phyloP scores from a whole-genome alignment of 2,888 invertebrate species.

The Epinotia brunnichana region DNA sequence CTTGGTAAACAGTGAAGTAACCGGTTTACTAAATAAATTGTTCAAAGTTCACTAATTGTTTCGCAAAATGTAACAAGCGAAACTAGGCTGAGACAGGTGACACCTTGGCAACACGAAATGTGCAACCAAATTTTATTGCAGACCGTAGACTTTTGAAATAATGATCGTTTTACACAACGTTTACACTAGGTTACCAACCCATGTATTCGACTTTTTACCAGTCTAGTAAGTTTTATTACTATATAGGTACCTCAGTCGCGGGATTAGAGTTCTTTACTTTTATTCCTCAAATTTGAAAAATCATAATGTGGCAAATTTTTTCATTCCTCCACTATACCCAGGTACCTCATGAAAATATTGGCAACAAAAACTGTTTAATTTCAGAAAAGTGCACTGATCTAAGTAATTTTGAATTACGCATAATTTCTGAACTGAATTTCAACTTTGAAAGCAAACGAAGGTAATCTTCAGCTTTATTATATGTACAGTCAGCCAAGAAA shows the following conservation, averaged over 20 bases:
- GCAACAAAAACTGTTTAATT: too few relatives aligned
- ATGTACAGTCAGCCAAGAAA: too few relatives aligned
- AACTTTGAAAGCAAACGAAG: not conserved
- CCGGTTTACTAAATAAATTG: not conserved
- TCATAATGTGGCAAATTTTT: too few relatives aligned
- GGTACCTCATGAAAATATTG: too few relatives aligned
- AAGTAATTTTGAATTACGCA: too few relatives aligned
- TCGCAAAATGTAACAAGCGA: not conserved
- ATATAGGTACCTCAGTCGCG: too few relatives aligned
- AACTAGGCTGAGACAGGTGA: slow-evolving; percentile 15
- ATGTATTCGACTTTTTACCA: not conserved
- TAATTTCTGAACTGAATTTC: too few relatives aligned
- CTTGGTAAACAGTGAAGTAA: not conserved
- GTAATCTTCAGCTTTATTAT: too few relatives aligned
- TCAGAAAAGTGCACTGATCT: too few relatives aligned
- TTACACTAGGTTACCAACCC: not conserved
- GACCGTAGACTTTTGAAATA: not conserved
- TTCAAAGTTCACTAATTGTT: not conserved
- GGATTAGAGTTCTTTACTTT: too few relatives aligned
- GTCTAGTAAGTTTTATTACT: not conserved
- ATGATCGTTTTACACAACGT: slow-evolving; percentile 14
- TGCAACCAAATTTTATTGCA: slow-evolving; percentile 16
- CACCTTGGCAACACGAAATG: slow-evolving; percentile 23
- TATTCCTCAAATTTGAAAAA: too few relatives aligned
- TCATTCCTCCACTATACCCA: too few relatives aligned